Evolutionary conservation across 2,797 vertebrate genomes (phyloP).

Genomic region (Sebastes miniatus): DNA sequence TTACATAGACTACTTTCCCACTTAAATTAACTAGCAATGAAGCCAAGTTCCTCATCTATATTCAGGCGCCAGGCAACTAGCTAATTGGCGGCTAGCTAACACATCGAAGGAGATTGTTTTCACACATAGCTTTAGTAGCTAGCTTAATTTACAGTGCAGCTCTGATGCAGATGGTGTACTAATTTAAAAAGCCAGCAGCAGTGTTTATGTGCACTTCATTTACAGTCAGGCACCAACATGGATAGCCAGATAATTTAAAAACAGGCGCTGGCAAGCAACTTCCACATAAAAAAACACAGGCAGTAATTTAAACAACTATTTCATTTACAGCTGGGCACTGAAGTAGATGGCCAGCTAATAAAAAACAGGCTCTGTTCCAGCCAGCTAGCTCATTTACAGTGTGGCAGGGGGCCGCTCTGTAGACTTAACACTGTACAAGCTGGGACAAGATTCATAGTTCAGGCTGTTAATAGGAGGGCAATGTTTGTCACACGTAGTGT

Average conservation of each 20-base stretch:
- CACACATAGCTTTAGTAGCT: neutral
- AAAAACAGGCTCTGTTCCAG: conserved; percentile 27
- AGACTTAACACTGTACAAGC: conserved; percentile 7
- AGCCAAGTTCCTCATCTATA: conserved; percentile 17
- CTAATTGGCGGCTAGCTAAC: conserved; percentile 30
- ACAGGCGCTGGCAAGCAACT: conserved; percentile 23
- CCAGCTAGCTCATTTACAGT: conserved; percentile 32
- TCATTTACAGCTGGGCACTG: conserved; percentile 34
- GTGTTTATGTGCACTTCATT: conserved; percentile 49
- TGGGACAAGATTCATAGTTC: conserved; percentile 5
- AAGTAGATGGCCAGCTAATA: conserved; percentile 42
- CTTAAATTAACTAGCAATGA: conserved; percentile 2
- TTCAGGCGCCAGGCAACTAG: conserved; percentile 15
- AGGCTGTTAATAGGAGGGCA: conserved; percentile 22
- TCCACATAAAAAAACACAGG: conserved; percentile 22
- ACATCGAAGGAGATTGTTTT: conserved; percentile 25
- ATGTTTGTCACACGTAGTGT: neutral
- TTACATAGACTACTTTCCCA: conserved; percentile 2
- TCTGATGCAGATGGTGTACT: conserved; percentile 25
- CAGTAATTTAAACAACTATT: conserved; percentile 37
- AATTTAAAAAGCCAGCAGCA: conserved; percentile 30
- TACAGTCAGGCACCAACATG: conserved; percentile 22
- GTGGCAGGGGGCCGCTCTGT: neutral
- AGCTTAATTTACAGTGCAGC: conserved; percentile 35
- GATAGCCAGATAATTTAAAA: conserved; percentile 42